Base-by-base conservation (phyloP, 2,888 invertebrate species). In the Troides oblongomaculatus region DNA sequence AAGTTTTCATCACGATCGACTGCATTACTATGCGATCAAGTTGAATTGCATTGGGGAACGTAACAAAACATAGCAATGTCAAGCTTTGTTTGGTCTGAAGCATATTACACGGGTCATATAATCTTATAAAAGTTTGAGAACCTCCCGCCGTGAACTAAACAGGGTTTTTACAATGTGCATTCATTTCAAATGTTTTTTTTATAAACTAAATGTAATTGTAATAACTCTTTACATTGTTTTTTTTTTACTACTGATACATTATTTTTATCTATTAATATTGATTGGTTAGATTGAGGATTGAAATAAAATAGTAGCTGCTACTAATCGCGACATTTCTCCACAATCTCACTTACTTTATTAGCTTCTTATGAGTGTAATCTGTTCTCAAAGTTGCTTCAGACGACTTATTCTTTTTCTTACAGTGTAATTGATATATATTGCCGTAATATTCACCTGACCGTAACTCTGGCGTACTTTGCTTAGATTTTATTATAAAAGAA, bases 381-480 rank as follows among this genome's bases (percentile, higher is more conserved):
- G 89, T 86, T 88, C 87, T 89, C 87, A 90, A 90, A 89, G 90
- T 90, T 89, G 90, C 91, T 91, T 89, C 87, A 90, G 89, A 90
- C 87, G 90, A 90, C 91, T 92, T 90, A 91, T 88, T 90, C 91
- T 92, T 92, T 92, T 92, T 92, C 18, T 92, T 91, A 90, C 90
- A 88, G 87, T 91, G 92, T 92, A 92, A 92, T 92, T 92, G 92
- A 92, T 91, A 92, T 92, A 91, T 91, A 92, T 92, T 92, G 90
- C 90, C 87, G 88, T 90, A 92, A 92, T 92, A 92, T 92, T 90
- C 90, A 87, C 81, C 84, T 89, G 90, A 87, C 91, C 85, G 84
- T 86, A 85, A 87, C 84, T 84, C 82, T 82, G 30, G 89, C 87
- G 86, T 90, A 90, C 90, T 90, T 87, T 85, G 86, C 86, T 78